phyloP scores from a whole-genome alignment of 2,888 invertebrate genomes.

The Plebejus argus region DNA sequence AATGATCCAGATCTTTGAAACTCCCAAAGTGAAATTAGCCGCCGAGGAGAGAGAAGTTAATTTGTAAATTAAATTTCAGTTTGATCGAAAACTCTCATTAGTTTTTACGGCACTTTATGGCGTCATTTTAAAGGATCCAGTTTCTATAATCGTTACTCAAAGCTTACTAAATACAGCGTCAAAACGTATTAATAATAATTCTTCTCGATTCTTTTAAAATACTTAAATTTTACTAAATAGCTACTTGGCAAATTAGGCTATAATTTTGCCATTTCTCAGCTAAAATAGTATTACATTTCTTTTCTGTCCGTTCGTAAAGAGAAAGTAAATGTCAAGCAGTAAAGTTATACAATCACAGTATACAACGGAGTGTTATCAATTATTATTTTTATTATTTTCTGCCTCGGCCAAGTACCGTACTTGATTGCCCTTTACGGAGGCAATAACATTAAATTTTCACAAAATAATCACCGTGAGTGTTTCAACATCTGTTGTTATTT shows the following conservation, averaged over 20 bases:
- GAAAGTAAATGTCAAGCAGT: not conserved
- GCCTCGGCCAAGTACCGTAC: not conserved
- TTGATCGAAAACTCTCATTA: not conserved
- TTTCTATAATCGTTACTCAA: not conserved
- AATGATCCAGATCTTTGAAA: constrained; percentile 5
- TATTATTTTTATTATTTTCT: constrained; percentile 19
- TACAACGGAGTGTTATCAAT: not conserved
- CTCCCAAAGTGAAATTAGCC: not conserved
- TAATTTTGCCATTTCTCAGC: not conserved
- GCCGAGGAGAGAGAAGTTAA: not conserved
- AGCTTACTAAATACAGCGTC: no score
- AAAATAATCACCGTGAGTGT: constrained; percentile 9
- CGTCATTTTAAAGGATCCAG: not conserved
- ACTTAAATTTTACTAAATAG: not conserved
- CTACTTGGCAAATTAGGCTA: not conserved
- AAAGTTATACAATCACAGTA: no score
- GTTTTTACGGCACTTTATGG: not conserved
- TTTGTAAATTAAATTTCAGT: not conserved
- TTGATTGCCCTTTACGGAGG: not conserved
- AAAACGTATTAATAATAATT: not conserved
- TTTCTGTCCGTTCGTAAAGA: not conserved
- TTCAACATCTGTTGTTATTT: not conserved
- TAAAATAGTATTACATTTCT: not conserved
- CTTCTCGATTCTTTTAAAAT: not conserved
- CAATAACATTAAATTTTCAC: constrained; percentile 5